These are phyloP conservation scores for Agapornis roseicollis DNA, from an alignment of 2,113 vertebrate genomes.

Conservation along the genomic window DNA sequence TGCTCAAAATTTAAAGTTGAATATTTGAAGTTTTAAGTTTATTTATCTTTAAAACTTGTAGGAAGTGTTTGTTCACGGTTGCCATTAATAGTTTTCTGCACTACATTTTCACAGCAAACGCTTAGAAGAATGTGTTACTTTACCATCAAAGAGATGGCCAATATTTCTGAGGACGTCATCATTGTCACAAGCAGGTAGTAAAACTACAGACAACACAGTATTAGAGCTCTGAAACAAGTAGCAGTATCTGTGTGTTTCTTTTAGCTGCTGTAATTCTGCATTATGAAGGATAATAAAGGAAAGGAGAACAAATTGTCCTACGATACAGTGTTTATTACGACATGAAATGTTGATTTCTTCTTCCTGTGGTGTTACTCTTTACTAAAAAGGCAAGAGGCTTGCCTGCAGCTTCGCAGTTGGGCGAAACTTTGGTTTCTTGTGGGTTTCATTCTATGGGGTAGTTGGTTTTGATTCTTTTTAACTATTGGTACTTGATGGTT, in stretches of 20 bases:
- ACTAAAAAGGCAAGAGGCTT: background rate
- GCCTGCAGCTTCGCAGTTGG: rapidly evolving
- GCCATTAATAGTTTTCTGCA: rapidly evolving
- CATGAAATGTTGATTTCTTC: background rate
- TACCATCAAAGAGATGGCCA: constrained; percentile 99
- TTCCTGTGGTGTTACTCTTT: background rate
- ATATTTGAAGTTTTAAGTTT: background rate
- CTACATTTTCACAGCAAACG: constrained; percentile 83
- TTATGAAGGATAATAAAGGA: background rate
- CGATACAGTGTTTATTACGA: background rate
- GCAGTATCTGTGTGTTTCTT: background rate
- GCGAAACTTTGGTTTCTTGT: background rate
- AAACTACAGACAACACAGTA: background rate
- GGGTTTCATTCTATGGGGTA: background rate
- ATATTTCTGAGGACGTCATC: constrained; percentile 97
- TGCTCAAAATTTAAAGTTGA: rapidly evolving
- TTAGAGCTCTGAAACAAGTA: background rate
- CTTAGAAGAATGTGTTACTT: constrained; percentile 97
- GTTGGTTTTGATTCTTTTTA: background rate
- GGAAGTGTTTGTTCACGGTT: background rate
- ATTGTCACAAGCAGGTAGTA: constrained; percentile 97
- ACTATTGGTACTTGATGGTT: background rate
- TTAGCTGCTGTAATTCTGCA: background rate
- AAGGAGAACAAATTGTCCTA: background rate
- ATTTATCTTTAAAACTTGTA: background rate